Percentiles rank a stretch among this genome's conserved stretches.
Conservation (phyloP, 2,797 vertebrate species). For the Graptemys geographica region DNA sequence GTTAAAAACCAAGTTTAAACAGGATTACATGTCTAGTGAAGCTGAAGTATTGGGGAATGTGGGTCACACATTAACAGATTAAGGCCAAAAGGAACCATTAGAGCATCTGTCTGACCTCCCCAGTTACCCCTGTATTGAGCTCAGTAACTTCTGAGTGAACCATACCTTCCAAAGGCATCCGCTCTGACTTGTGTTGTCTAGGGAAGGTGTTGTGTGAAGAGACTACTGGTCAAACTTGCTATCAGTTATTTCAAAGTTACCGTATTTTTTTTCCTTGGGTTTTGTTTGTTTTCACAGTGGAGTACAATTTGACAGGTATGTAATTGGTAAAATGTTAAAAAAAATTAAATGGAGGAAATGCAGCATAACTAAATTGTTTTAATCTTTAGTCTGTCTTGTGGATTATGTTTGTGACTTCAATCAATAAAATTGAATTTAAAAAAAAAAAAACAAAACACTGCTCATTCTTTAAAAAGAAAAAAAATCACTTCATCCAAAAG, state of each 20-base stretch:
- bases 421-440: neutral
- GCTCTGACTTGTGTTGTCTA: neutral
- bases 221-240: neutral
- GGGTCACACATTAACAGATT: neutral
- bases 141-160: neutral
- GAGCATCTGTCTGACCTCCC: neutral
- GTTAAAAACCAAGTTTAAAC: neutral
- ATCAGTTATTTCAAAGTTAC: neutral
- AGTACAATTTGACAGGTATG: neutral
- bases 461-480: neutral
- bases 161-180: neutral
- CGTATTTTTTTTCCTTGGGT: neutral
- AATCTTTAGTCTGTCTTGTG: neutral
- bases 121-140: neutral
- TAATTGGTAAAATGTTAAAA: neutral
- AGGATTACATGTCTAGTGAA: neutral
- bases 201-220: neutral
- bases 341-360: neutral
- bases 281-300: neutral
- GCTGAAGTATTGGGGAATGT: neutral
- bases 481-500: neutral
- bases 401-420: neutral
- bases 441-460: neutral
- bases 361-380: neutral
- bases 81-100: neutral